Evolutionary conservation across 1,140 invertebrate species (phyloP).

Genomic region (Anastrepha ludens): DNA sequence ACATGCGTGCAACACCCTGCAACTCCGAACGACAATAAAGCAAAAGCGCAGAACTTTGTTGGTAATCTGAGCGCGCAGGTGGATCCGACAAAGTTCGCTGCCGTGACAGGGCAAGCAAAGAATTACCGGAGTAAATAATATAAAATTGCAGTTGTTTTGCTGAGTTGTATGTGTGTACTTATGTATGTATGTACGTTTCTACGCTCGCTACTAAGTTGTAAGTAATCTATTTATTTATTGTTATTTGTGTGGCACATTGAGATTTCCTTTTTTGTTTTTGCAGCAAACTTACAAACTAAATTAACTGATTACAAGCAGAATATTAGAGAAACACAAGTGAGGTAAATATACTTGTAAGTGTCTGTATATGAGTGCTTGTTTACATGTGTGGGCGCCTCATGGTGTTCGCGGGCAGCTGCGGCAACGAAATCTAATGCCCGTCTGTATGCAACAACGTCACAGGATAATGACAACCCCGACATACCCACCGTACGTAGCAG

Average conservation of each 20-base stretch:
- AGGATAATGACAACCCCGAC: background rate
- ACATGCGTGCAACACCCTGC: background rate
- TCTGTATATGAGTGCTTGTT: too few relatives aligned
- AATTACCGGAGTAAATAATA: constrained; percentile 16
- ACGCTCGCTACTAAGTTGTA: background rate
- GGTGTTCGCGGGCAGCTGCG: background rate
- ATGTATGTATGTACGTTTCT: background rate
- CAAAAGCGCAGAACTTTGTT: background rate
- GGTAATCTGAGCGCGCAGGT: constrained; percentile 36
- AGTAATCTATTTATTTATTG: constrained; percentile 49
- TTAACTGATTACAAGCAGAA: constrained; percentile 16
- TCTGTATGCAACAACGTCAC: background rate
- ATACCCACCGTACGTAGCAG: background rate
- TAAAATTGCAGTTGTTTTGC: background rate
- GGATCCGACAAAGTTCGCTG: background rate
- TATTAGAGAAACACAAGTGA: background rate
- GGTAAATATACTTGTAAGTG: background rate
- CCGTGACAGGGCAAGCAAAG: constrained; percentile 1
- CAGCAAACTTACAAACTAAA: constrained; percentile 31
- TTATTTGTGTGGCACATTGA: background rate
- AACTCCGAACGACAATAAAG: background rate
- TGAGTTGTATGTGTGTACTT: background rate
- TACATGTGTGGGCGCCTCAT: too few relatives aligned
- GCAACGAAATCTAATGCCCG: background rate
- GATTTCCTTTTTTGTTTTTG: background rate